Conservation (phyloP, 2,113 vertebrate species). For the Pteronura brasiliensis region DNA sequence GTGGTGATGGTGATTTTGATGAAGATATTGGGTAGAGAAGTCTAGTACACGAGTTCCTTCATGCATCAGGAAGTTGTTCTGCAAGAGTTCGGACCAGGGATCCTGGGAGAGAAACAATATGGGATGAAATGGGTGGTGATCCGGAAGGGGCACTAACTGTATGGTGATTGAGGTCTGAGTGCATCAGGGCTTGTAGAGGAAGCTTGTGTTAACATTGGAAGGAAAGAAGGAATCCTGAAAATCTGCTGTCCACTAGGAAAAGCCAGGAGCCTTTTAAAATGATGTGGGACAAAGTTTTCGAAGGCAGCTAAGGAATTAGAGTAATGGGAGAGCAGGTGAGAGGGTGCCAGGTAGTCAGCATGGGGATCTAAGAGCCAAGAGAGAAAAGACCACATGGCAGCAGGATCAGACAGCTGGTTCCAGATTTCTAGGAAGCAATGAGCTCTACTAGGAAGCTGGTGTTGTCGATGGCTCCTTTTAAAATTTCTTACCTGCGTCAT, state of each 20-base stretch:
- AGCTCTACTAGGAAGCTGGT: neutral
- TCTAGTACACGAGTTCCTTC: neutral
- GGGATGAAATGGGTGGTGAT: no score
- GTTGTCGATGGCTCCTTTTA: neutral
- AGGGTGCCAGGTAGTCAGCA: neutral
- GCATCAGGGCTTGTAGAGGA: no score
- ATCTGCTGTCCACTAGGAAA: neutral
- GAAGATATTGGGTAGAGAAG: neutral
- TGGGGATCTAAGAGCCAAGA: neutral
- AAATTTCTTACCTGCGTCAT: neutral
- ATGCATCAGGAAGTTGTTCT: neutral
- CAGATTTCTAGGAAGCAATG: neutral
- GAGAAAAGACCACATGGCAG: no score
- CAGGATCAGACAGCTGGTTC: neutral
- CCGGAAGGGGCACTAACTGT: no score
- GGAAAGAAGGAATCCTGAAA: neutral
- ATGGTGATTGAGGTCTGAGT: neutral
- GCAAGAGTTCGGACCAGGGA: neutral
- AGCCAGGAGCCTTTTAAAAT: neutral
- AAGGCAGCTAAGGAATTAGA: neutral
- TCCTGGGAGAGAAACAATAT: neutral
- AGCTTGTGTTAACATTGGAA: neutral
- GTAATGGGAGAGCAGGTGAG: neutral
- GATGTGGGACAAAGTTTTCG: neutral
- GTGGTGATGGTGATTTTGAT: neutral